Percentiles rank a stretch among this genome's conserved stretches.
These are phyloP conservation scores for Brevimyrus niger DNA, from an alignment of 2,113 vertebrate species.

Conservation along the genomic window DNA sequence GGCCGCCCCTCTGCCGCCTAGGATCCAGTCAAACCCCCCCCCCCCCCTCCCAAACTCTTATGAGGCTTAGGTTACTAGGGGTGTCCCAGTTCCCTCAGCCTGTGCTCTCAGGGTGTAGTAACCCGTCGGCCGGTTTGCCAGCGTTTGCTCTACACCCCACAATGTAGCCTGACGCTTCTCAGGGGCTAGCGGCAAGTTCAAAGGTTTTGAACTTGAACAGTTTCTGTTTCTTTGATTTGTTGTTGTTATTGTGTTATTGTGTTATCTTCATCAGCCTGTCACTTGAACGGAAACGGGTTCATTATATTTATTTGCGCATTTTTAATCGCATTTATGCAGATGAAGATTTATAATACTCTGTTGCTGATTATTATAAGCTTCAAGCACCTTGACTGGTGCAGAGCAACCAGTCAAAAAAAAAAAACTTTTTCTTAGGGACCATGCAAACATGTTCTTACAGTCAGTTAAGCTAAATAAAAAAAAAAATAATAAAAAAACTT, in stretches of 20 bases:
- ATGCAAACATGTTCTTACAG: neutral
- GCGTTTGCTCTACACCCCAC: neutral
- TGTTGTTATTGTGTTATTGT: neutral
- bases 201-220: neutral
- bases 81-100: neutral
- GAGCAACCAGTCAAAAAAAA: neutral
- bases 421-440: too few species aligned
- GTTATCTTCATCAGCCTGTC: neutral
- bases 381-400: neutral
- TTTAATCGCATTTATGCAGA: neutral
- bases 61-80: neutral
- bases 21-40: neutral
- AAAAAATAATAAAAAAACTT: too few species aligned
- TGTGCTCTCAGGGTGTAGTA: neutral
- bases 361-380: neutral
- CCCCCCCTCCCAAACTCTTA: neutral
- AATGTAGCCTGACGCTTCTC: neutral
- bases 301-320: neutral
- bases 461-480: neutral
- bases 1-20: neutral
- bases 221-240: neutral
- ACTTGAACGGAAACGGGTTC: neutral
- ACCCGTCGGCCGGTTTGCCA: neutral
- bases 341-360: neutral
- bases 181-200: neutral